These are phyloP conservation scores for Ochropleura plecta DNA, from an alignment of 2,888 invertebrate species.

Conservation along the genomic window DNA sequence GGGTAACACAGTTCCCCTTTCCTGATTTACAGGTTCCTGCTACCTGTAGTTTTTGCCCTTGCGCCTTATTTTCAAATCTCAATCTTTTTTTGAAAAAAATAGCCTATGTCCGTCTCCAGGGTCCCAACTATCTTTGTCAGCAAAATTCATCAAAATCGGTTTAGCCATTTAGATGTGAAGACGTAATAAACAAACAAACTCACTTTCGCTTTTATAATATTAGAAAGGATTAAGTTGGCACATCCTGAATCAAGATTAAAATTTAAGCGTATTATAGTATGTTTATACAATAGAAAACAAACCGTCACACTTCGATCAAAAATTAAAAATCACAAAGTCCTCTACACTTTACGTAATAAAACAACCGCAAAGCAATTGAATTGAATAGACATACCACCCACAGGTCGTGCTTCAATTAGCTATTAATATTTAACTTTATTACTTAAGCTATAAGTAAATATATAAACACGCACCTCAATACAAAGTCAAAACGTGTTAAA, in stretches of 20 bases:
- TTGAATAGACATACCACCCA: not conserved
- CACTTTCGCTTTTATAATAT: no score
- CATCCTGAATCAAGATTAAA: not conserved
- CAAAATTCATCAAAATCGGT: no score
- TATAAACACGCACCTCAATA: not conserved
- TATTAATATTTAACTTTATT: not conserved
- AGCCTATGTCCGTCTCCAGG: no score
- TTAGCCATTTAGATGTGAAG: no score
- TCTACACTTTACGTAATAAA: not conserved
- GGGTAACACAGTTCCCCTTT: no score
- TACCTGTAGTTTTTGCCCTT: no score
- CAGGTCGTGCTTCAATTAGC: constrained; percentile 15
- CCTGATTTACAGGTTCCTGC: no score
- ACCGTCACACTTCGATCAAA: not conserved
- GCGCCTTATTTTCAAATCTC: no score
- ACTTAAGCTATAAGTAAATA: constrained; percentile 1
- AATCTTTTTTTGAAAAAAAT: no score
- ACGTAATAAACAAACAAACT: no score
- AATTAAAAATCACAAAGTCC: not conserved
- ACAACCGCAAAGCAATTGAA: constrained; percentile 40
- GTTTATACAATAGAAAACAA: not conserved
- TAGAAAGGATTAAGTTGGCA: not conserved
- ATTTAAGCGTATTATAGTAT: not conserved
- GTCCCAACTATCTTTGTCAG: no score
- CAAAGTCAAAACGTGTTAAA: constrained; percentile 4